Percentiles rank a stretch among this genome's conserved stretches.
Conservation (phyloP, 2,797 vertebrate species). For the Kryptolebias ocellatus region DNA sequence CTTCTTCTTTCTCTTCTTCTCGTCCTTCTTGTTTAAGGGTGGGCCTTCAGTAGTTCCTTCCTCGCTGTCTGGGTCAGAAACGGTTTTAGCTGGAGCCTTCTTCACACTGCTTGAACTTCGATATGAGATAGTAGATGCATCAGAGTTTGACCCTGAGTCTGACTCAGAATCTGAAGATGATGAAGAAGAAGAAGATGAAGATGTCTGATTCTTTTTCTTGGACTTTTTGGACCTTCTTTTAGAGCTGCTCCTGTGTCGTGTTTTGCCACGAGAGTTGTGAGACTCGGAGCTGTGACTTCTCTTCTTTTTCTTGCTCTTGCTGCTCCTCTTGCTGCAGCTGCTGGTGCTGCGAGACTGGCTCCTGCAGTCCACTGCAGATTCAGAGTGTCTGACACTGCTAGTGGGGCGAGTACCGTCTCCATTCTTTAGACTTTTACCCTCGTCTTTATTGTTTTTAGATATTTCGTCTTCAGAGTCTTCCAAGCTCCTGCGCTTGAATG, state of each 20-base stretch:
- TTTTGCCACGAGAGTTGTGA: conserved; percentile 73
- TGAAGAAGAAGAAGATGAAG: conserved; percentile 75
- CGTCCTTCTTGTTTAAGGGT: conserved; percentile 82
- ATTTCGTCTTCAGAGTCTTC: conserved; percentile 84
- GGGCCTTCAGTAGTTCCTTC: conserved; percentile 32
- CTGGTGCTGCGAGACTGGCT: conserved; percentile 71
- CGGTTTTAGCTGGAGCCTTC: conserved; percentile 79
- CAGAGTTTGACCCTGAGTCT: conserved; percentile 83
- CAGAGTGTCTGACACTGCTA: conserved; percentile 84
- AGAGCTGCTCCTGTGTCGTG: conserved; percentile 74
- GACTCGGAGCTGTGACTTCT: conserved; percentile 78
- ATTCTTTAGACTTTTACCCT: conserved; percentile 68
- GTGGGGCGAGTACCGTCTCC: conserved; percentile 47
- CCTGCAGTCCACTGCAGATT: conserved; percentile 86
- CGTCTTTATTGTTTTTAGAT: conserved; percentile 49
- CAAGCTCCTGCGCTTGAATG: conserved; percentile 85
- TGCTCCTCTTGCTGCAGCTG: conserved; percentile 75
- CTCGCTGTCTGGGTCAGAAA: conserved; percentile 59
- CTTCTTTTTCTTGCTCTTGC: conserved; percentile 80
- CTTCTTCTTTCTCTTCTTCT: conserved; percentile 92
- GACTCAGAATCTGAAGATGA: conserved; percentile 77
- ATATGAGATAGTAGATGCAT: conserved; percentile 89
- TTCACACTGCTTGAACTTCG: conserved; percentile 91
- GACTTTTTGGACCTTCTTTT: conserved; percentile 89
- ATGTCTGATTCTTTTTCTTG: conserved; percentile 83